These are phyloP conservation scores for Calosoma granatense DNA, from an alignment of 1,140 invertebrate genomes.

Conservation along the genomic window DNA sequence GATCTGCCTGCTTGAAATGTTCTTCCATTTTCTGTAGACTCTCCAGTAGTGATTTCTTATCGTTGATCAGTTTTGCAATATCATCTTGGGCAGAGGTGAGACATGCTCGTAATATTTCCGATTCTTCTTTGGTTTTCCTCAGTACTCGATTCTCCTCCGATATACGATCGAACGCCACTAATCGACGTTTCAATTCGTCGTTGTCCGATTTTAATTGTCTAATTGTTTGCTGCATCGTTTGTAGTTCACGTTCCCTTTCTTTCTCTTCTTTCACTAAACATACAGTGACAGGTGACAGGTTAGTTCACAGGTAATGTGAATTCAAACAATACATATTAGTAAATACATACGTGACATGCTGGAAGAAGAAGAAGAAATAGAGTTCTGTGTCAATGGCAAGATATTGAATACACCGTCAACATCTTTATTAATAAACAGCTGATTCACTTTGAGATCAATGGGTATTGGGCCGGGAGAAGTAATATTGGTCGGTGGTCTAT, in stretches of 20 bases:
- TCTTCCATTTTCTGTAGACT: slow-evolving; percentile 52
- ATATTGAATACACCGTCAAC: slow-evolving; percentile 61
- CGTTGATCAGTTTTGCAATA: slow-evolving; percentile 53
- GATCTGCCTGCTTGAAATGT: slow-evolving; percentile 33
- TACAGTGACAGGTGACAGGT: slow-evolving; percentile 13
- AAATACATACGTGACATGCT: slow-evolving; percentile 3
- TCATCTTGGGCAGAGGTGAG: slow-evolving; percentile 60
- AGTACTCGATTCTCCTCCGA: slow-evolving; percentile 50
- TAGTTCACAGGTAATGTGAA: background rate
- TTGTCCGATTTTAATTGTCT: slow-evolving; percentile 50
- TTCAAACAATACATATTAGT: background rate
- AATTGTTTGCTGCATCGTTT: slow-evolving; percentile 38
- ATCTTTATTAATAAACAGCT: slow-evolving; percentile 55
- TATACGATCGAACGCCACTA: slow-evolving; percentile 47
- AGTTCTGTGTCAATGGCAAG: slow-evolving; percentile 38
- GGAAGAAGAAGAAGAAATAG: slow-evolving; percentile 1
- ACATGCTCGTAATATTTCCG: slow-evolving; percentile 44
- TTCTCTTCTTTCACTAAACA: slow-evolving; percentile 22
- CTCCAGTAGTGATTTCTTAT: slow-evolving; percentile 63
- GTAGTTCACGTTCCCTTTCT: slow-evolving; percentile 38
- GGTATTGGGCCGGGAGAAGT: slow-evolving; percentile 73
- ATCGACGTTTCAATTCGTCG: slow-evolving; percentile 48
- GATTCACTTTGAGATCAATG: slow-evolving; percentile 62
- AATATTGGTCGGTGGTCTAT: slow-evolving; percentile 67
- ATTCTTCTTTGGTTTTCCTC: slow-evolving; percentile 51